Evolutionary conservation across 2,113 vertebrate genomes (phyloP).

Genomic region (Sakesphorus luctuosus): DNA sequence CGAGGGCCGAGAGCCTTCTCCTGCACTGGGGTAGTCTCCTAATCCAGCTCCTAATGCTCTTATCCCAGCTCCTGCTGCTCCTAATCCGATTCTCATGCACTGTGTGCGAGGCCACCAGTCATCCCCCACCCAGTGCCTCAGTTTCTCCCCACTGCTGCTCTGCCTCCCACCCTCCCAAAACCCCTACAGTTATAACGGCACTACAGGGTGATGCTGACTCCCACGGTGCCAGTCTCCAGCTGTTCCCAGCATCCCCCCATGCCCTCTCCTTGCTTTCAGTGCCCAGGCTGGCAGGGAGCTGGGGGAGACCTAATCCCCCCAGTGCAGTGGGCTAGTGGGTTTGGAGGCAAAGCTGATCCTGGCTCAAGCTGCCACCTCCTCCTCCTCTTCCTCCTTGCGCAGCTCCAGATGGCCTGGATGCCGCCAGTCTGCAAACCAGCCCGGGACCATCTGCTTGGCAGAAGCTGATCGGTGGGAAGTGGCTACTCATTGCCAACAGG

Average conservation of each 20-base stretch:
- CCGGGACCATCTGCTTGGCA: conserved; percentile 52
- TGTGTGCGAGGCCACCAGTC: neutral
- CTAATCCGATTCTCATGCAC: conserved; percentile 11
- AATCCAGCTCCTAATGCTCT: conserved; percentile 40
- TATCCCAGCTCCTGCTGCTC: conserved; percentile 34
- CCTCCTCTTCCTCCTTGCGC: neutral
- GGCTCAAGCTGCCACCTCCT: conserved; percentile 31
- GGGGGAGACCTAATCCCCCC: neutral
- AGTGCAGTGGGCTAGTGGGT: conserved; percentile 52
- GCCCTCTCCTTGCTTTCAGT: neutral
- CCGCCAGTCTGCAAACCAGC: conserved; percentile 41
- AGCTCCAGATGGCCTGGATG: conserved; percentile 69
- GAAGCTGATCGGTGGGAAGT: neutral
- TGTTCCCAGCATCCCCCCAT: neutral
- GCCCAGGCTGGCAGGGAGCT: neutral
- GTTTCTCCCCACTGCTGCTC: neutral
- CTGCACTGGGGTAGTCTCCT: neutral
- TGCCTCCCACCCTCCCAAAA: neutral
- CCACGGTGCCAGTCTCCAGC: neutral
- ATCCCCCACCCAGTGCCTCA: neutral
- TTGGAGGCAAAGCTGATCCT: conserved; percentile 57
- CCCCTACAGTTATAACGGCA: neutral
- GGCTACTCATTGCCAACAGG: neutral
- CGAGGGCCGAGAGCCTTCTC: neutral
- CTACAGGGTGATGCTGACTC: neutral